Evolutionary conservation across 2,113 vertebrate species (phyloP).

Genomic region (Sorex fumeus): DNA sequence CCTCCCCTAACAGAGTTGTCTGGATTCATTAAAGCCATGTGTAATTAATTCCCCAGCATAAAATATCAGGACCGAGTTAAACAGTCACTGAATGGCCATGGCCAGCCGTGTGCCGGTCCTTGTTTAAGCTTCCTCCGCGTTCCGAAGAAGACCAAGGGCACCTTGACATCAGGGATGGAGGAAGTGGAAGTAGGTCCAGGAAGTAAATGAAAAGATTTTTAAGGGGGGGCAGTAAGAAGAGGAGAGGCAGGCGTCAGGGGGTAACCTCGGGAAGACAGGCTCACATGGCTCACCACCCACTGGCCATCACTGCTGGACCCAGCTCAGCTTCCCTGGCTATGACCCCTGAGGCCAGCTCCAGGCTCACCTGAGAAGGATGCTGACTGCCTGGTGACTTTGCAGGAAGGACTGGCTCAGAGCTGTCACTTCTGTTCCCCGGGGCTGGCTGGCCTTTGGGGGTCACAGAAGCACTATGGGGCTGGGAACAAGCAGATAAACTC

Average conservation of each 20-base stretch:
- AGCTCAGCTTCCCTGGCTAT: not conserved
- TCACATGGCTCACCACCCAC: too few species aligned
- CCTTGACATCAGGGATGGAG: not conserved
- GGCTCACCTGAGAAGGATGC: constrained; percentile 16
- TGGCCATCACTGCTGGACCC: too few species aligned
- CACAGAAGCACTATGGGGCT: too few species aligned
- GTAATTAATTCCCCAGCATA: constrained; percentile 34
- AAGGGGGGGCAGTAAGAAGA: not conserved
- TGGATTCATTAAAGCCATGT: not conserved
- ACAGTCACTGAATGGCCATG: constrained; percentile 8
- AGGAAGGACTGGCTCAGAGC: too few species aligned
- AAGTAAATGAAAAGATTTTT: not conserved
- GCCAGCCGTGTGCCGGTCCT: not conserved
- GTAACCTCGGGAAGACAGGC: not conserved
- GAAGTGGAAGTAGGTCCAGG: not conserved
- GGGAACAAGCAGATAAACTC: not conserved
- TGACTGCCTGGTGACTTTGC: not conserved
- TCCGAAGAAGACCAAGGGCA: not conserved
- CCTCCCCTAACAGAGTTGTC: not conserved
- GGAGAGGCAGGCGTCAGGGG: not conserved
- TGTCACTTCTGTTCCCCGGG: too few species aligned
- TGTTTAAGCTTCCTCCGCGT: constrained; percentile 48
- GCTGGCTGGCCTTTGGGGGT: too few species aligned
- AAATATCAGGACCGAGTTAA: constrained; percentile 40
- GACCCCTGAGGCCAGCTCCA: not conserved